Evolutionary conservation across 2,113 vertebrate genomes (phyloP), one percentile per base, ranked within the genome.

Genomic region (Ciconia stormi): DNA sequence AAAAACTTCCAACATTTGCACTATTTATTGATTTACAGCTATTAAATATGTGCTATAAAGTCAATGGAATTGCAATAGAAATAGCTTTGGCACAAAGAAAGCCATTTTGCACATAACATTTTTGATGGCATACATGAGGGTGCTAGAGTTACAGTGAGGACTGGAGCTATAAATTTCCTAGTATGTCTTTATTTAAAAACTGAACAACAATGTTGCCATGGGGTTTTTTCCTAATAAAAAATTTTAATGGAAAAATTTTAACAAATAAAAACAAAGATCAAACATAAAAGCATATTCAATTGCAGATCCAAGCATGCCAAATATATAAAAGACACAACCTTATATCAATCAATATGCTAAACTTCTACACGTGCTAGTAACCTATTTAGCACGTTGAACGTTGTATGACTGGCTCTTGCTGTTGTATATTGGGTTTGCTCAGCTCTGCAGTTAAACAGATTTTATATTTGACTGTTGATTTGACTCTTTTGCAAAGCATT

Each of bases 41-140:
- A 88, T 90, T 93, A 81, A 93, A n/a, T 62, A 81, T 11, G 52
- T 79, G 59, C 69, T 80, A 70, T 62, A 89, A 95, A 93, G 52
- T 71, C 59, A 90, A 3, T 77, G n/a, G 16, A 88, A 96, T 52
- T 89, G 67, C 86, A 63, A 65, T 0, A 87, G 95, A 77, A 95
- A 96, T 70, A 93, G 71, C 55, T 95, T 89, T 96, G 95, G 95
- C 93, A 93, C 79, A 67, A 87, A 83, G 44, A 44, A 92, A 84
- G 83, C 7, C 30, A 80, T 84, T 94, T 84, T 91, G 87, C 73
- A 70, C 72, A 44, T 63, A 82, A 89, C 38, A 47, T 84, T 89
- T 97, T 82, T 93, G 59, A 96, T 94, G 67, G 82, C 79, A 83
- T 93, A 70, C 62, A 88, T 15, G 6, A 95, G 71, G 59, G 71